Evolutionary conservation across 2,888 invertebrate genomes (phyloP).

Genomic region (Timema podura): DNA sequence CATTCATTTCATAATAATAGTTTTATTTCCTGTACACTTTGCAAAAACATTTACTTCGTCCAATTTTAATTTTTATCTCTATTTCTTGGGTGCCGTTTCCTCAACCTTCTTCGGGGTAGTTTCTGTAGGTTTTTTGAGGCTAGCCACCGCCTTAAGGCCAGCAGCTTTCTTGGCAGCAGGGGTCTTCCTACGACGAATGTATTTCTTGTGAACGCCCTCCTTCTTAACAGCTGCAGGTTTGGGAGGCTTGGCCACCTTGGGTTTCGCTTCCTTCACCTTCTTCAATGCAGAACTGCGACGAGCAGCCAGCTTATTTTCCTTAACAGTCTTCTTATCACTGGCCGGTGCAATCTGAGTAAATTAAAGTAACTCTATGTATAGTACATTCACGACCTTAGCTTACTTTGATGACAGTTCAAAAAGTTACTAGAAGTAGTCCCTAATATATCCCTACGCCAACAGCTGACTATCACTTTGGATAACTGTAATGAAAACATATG

Average conservation of each 20-base stretch:
- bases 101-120: slow-evolving; percentile 5
- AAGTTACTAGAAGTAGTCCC: too few relatives aligned
- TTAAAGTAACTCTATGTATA: too few relatives aligned
- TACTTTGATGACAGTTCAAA: too few relatives aligned
- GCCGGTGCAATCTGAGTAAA: slow-evolving; percentile 24
- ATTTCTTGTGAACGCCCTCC: slow-evolving; percentile 39
- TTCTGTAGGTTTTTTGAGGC: neutral
- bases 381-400: too few relatives aligned
- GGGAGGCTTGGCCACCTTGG: slow-evolving; percentile 43
- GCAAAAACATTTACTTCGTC: too few relatives aligned
- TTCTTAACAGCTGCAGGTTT: slow-evolving; percentile 40
- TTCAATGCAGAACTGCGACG: slow-evolving; percentile 45
- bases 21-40: too few relatives aligned
- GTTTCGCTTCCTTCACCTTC: slow-evolving; percentile 51
- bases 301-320: slow-evolving; percentile 20
- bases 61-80: too few relatives aligned
- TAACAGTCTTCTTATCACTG: slow-evolving; percentile 17
- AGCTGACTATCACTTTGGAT: too few relatives aligned
- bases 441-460: too few relatives aligned
- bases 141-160: neutral
- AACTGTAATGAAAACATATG: too few relatives aligned
- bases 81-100: neutral
- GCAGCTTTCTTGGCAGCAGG: neutral
- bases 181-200: too few relatives aligned
- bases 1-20: too few relatives aligned